Evolutionary conservation across 2,888 invertebrate species (phyloP), one percentile per base, ranked within the genome.

Genomic region (Meghimatium bilineatum): DNA sequence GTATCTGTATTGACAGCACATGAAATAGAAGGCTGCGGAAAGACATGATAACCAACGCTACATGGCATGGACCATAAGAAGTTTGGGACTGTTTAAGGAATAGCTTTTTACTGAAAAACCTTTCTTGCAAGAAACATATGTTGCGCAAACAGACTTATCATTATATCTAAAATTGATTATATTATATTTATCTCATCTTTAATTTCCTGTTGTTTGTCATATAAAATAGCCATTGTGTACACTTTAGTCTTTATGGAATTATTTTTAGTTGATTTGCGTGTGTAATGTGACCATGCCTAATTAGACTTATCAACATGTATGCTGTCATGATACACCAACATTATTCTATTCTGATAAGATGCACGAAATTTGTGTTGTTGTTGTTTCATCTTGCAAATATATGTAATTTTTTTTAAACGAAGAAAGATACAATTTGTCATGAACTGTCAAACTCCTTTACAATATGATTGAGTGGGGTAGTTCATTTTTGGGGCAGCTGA

Each of bases 401-500:
- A 75, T 49, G 38, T 49, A 49, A n/a, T 75, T 29, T 32, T 66
- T 66, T 66, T 66, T n/a, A 17, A 32, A 32, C 66, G 17, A 66
- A 23, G 66, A 66, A 66, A 29, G 32, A 66, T 32, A 32, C 63
- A 5, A 32, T 67, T 79, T 69, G 20, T 67, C 67, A 49, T 79
- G 69, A 23, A 49, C 79, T 32, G 69, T 67, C 66, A 66, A 44
- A 79, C 79, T 79, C 69, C 14, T 69, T 34, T 63, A 77, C 34
- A n/a, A 8, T 2, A 32, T 36, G 38, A 17, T 26, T 34, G 63
- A 69, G 79, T 79, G 79, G 67, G 14, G 69, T 69, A 79, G 52
- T 79, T 79, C 49, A 49, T 79, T 67, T 79, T 79, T 67, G 67
- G 67, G 79, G 79, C 79, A 79, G 79, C 79, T 79, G 79, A 79